Conservation (phyloP, 2,888 invertebrate genomes). For the Drosophila lacicola region DNA sequence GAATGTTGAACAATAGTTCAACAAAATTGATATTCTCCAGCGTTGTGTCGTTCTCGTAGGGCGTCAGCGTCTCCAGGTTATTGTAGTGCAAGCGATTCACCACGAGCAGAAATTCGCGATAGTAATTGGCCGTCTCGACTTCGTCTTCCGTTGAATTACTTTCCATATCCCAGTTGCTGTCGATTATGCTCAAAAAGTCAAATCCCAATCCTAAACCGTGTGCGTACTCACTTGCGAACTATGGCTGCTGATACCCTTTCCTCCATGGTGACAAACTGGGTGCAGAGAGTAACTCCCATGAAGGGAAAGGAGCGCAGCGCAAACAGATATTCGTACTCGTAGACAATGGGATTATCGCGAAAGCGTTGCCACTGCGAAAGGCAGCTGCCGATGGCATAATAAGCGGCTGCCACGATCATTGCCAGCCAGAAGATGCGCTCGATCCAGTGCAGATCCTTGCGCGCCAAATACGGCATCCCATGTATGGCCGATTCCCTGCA, state of each 20-base stretch:
- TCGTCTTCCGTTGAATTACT: constrained; percentile 40
- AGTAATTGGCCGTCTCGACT: constrained; percentile 50
- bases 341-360: constrained; percentile 86
- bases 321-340: constrained; percentile 86
- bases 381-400: constrained; percentile 73
- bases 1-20: constrained; percentile 52
- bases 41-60: constrained; percentile 71
- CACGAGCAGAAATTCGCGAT: constrained; percentile 66
- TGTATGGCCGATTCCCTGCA: constrained; percentile 79
- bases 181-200: background rate
- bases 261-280: constrained; percentile 79
- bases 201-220: background rate
- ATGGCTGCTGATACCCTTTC: constrained; percentile 66
- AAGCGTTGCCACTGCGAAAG: constrained; percentile 84
- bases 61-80: constrained; percentile 62
- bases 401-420: constrained; percentile 66
- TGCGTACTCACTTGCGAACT: constrained; percentile 73
- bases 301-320: constrained; percentile 86
- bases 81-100: constrained; percentile 66
- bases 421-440: constrained; percentile 80
- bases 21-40: constrained; percentile 66
- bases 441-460: constrained; percentile 74
- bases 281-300: constrained; percentile 86
- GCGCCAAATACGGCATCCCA: constrained; percentile 80
- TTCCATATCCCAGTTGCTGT: constrained; percentile 62